A percentile compares a stretch with the other conserved stretches of the same genome.
These are phyloP conservation scores for Odontamblyopus rebecca DNA, from an alignment of 2,797 vertebrate species.

Conservation along the genomic window DNA sequence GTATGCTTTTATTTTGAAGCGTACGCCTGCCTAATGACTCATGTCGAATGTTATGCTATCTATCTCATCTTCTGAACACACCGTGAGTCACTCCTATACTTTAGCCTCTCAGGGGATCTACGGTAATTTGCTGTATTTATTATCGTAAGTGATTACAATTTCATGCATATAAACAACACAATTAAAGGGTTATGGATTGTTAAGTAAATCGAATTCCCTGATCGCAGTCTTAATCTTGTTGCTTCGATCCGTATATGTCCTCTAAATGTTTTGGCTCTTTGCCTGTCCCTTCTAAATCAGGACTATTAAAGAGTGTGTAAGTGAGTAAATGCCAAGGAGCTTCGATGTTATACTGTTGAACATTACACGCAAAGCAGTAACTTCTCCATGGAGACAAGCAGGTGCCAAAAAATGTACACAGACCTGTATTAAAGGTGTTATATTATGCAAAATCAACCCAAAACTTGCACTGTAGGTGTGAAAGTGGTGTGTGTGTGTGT, in stretches of 20 bases:
- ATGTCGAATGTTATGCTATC: slow-evolving; percentile 9
- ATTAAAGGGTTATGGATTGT: not conserved
- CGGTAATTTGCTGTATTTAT: slow-evolving; percentile 6
- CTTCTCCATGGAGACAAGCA: no score
- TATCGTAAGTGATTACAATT: slow-evolving; percentile 3
- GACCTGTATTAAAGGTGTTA: no score
- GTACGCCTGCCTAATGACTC: slow-evolving; percentile 3
- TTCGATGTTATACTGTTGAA: slow-evolving; percentile 28
- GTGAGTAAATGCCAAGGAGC: not conserved
- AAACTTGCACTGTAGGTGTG: no score
- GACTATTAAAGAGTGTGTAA: no score
- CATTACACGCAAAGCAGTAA: no score
- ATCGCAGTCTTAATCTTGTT: slow-evolving; percentile 4
- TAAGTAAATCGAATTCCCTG: not conserved
- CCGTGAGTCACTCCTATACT: slow-evolving; percentile 19
- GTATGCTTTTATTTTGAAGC: slow-evolving; percentile 25
- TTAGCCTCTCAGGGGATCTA: slow-evolving; percentile 1
- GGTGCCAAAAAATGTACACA: no score
- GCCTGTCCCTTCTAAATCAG: not conserved
- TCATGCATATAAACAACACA: slow-evolving; percentile 59
- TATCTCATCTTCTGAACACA: not conserved
- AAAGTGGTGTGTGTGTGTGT: no score
- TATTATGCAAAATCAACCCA: no score
- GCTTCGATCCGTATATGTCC: not conserved
- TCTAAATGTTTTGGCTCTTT: not conserved